phyloP scores from a whole-genome alignment of 2,797 vertebrate genomes.

The Sebastes minor region DNA sequence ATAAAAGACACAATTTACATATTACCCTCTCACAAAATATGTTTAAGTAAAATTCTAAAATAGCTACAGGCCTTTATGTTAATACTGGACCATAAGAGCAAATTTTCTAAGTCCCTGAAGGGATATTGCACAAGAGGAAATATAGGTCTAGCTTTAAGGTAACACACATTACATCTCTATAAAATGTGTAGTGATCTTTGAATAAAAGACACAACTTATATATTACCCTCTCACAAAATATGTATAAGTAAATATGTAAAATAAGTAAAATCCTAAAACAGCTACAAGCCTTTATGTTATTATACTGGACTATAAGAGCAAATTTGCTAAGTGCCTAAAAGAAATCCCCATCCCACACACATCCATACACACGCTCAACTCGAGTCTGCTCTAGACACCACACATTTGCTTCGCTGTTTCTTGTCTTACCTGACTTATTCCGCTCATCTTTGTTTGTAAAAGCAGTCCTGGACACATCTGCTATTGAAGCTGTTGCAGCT shows the following conservation, averaged over 20 bases:
- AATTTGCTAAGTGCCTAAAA: background rate
- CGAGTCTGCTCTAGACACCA: background rate
- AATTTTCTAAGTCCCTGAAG: background rate
- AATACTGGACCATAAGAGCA: background rate
- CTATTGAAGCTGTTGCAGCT: conserved; percentile 72
- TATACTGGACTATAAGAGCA: background rate
- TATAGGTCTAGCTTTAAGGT: background rate
- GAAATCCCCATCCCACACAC: background rate
- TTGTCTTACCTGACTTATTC: conserved; percentile 80
- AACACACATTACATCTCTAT: background rate
- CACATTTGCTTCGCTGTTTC: background rate
- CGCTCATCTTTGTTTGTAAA: conserved; percentile 56
- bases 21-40: background rate
- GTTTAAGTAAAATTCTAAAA: background rate
- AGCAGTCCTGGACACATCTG: conserved; percentile 72
- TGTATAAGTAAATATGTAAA: background rate
- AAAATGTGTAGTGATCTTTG: background rate
- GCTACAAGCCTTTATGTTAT: background rate
- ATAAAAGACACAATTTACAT: background rate
- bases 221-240: background rate
- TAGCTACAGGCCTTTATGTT: background rate
- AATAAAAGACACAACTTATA: background rate
- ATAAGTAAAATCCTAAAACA: background rate
- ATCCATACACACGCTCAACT: background rate
- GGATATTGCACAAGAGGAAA: background rate